Percentiles rank a stretch among this genome's conserved stretches.
These are phyloP conservation scores for Sinocyclocheilus anshuiensis DNA, from an alignment of 2,113 vertebrate genomes.

Conservation along the genomic window DNA sequence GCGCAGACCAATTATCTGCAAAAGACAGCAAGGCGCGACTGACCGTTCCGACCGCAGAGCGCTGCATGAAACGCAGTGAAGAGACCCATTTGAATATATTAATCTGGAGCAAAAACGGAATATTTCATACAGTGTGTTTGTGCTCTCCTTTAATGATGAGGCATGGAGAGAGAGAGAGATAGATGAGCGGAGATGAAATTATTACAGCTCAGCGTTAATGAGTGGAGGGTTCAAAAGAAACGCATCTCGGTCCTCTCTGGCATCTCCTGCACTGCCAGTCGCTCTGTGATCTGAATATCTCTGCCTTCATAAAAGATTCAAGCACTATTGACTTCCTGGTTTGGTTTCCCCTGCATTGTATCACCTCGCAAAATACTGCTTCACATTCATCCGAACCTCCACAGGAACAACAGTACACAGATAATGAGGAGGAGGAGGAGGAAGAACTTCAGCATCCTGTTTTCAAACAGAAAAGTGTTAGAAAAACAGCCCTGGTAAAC, in stretches of 20 bases:
- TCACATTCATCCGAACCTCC: constrained; percentile 64
- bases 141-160: constrained; percentile 36
- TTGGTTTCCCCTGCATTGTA: constrained; percentile 65
- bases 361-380: constrained; percentile 61
- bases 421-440: constrained; percentile 47
- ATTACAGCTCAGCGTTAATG: constrained; percentile 61
- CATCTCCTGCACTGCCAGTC: constrained; percentile 62
- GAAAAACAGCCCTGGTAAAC: not conserved
- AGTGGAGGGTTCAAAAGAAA: constrained; percentile 64
- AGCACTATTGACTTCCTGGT: constrained; percentile 82
- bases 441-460: constrained; percentile 11
- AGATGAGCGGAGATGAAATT: constrained; percentile 45
- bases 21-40: not conserved
- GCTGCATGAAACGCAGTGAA: not conserved
- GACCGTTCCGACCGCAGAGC: not conserved
- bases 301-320: constrained; percentile 92
- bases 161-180: constrained; percentile 3
- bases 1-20: not conserved
- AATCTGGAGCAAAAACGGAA: not conserved
- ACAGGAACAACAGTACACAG: constrained; percentile 47
- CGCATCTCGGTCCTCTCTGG: constrained; percentile 63
- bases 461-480: not conserved
- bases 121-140: constrained; percentile 36
- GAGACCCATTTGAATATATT: constrained; percentile 13
- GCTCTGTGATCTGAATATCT: constrained; percentile 88